phyloP scores from a whole-genome alignment of 2,888 invertebrate genomes.

The Trissonchulus latispiculum region DNA sequence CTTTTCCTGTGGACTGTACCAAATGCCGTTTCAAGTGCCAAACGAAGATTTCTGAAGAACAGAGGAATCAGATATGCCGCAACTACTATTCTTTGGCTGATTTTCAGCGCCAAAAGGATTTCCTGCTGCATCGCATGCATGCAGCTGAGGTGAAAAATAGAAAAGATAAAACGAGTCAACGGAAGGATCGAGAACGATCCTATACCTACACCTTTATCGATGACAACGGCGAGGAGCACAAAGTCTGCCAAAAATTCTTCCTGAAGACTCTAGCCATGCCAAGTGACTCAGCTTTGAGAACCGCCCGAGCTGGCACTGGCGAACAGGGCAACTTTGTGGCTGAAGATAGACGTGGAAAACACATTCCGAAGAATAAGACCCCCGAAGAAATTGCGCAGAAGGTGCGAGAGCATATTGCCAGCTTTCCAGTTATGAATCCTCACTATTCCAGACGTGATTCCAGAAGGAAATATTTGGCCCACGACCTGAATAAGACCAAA shows the following conservation, averaged over 20 bases:
- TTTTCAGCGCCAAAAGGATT: background rate
- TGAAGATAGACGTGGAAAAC: background rate
- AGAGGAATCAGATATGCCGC: background rate
- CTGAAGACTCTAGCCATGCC: background rate
- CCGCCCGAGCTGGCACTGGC: background rate
- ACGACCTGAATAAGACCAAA: background rate
- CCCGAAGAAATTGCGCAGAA: background rate
- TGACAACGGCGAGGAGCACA: background rate
- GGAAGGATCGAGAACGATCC: too few species aligned
- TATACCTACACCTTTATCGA: too few species aligned
- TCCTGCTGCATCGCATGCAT: background rate
- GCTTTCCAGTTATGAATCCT: background rate
- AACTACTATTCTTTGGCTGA: background rate
- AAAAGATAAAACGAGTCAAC: too few species aligned
- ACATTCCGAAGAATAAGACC: background rate
- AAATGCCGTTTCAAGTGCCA: background rate
- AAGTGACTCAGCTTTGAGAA: background rate
- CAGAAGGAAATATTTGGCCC: background rate
- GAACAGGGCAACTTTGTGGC: background rate
- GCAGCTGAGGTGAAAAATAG: background rate
- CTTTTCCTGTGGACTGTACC: too few species aligned
- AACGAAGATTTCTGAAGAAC: background rate
- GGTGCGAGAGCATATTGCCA: background rate
- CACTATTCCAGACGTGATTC: background rate
- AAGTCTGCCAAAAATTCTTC: slow-evolving; percentile 2